Conservation (phyloP, 2,113 vertebrate species). For the Prinia subflava region DNA sequence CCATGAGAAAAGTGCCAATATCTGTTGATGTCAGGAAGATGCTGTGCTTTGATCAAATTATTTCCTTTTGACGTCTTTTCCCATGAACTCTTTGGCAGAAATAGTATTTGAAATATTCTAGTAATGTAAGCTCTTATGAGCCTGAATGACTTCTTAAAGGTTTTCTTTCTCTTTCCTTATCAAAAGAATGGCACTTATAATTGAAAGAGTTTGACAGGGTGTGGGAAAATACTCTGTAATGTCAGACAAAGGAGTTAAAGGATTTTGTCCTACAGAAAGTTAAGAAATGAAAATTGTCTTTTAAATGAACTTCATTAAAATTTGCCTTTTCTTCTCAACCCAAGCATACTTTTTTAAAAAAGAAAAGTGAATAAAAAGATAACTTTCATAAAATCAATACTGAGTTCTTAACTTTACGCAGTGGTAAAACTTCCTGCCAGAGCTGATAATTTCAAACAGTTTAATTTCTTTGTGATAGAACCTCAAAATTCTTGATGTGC, state of each 20-base stretch:
- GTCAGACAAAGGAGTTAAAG: not conserved
- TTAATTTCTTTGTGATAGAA: not conserved
- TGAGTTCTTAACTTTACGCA: not conserved
- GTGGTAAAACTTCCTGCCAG: not conserved
- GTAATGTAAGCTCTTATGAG: not conserved
- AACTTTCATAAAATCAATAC: not conserved
- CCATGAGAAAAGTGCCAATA: not conserved
- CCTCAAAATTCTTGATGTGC: not conserved
- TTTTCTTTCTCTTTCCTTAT: not conserved
- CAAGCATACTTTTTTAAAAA: not conserved
- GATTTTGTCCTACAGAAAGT: not conserved
- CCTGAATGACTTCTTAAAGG: not conserved
- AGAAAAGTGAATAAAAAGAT: not conserved
- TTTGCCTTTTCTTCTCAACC: not conserved
- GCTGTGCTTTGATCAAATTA: not conserved
- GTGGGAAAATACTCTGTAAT: not conserved
- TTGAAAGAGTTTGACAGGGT: not conserved
- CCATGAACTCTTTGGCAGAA: accelerated
- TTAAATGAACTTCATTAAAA: not conserved
- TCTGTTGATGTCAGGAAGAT: not conserved
- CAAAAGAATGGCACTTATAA: not conserved
- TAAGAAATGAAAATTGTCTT: not conserved
- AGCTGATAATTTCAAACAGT: not conserved
- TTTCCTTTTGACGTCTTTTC: not conserved
- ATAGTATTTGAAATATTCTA: not conserved